These are phyloP conservation scores for Lamellibrachia satsuma DNA, from an alignment of 2,888 invertebrate species.

Conservation along the genomic window DNA sequence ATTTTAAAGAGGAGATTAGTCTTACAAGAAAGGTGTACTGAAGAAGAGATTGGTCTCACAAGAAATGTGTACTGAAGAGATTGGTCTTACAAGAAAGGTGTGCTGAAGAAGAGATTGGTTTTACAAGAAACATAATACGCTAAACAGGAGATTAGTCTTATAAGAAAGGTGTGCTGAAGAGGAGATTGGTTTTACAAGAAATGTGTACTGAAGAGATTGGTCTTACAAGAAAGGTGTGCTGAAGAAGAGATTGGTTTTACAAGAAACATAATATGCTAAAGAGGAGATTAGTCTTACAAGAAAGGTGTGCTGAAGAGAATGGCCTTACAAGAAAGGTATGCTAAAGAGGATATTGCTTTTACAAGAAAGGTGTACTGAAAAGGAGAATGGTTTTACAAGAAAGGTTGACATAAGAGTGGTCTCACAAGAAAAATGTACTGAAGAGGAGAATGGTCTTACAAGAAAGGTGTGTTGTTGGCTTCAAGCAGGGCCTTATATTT, in stretches of 20 bases:
- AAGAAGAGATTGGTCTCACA: not conserved
- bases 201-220: not conserved
- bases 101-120: not conserved
- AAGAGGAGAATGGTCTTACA: conserved; percentile 52
- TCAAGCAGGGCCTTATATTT: conserved; percentile 92
- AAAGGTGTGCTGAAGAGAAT: too few species aligned
- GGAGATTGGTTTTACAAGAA: too few species aligned
- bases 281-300: too few species aligned
- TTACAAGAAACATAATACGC: too few species aligned
- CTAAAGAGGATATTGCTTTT: not conserved
- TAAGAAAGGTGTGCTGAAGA: conserved; percentile 87
- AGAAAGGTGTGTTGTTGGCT: conserved; percentile 93
- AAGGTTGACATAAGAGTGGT: not conserved
- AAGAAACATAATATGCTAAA: not conserved
- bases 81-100: not conserved
- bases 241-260: not conserved
- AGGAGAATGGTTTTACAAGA: not conserved
- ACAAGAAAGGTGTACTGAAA: not conserved
- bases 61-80: not conserved
- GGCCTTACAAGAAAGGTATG: too few species aligned
- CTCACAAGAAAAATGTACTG: not conserved
- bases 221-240: not conserved
- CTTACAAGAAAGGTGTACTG: too few species aligned
- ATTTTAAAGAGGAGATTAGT: too few species aligned
- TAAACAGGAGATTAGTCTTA: conserved; percentile 43